Base-by-base conservation (phyloP, 2,797 vertebrate genomes). In the Pampus argenteus region DNA sequence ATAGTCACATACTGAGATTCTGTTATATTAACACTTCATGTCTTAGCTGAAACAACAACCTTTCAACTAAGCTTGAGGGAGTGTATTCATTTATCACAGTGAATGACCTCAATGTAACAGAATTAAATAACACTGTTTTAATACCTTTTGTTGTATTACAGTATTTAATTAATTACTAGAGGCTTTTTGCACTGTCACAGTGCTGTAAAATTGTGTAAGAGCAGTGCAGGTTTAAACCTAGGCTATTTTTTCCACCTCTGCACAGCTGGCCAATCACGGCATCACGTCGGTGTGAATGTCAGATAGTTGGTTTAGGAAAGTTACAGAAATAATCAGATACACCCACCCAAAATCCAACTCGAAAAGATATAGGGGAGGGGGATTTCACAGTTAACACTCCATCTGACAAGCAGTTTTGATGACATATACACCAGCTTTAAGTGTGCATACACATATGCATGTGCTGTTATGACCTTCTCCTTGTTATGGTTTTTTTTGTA, bases 11-110 rank as follows among this genome's bases (percentile, higher is more conserved):
- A 40, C 52, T 50, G 59, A 52, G 17, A 64, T 50, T 57, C 14
- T 62, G 26, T 74, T 74, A 34, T 61, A 73, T 74, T 58, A 66
- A 60, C 55, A 60, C n/a, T 59, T 56, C 25, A 61, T 60, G 59
- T 55, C 69, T 58, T 51, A 44, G 11, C 28, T 71, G 45, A 80
- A 75, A 77, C 61, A 85, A 79, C 48, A 72, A 63, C 54, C 63
- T 59, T 42, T 22, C 22, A 61, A 55, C 62, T 63, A 64, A 63
- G 22, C 61, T 51, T 60, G 20, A 51, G 9, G 42, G 45, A 55
- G 44, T 60, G 40, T 54, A 51, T 70, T 63, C 15, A 64, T 66
- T 56, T 50, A 59, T 64, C 28, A 64, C 15, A 44, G 62, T 56
- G 44, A 61, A 50, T 47, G 26, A 11, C n/a, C 56, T 47, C 23